phyloP scores from a whole-genome alignment of 2,888 invertebrate species.

The Eustalomyia histrio region DNA sequence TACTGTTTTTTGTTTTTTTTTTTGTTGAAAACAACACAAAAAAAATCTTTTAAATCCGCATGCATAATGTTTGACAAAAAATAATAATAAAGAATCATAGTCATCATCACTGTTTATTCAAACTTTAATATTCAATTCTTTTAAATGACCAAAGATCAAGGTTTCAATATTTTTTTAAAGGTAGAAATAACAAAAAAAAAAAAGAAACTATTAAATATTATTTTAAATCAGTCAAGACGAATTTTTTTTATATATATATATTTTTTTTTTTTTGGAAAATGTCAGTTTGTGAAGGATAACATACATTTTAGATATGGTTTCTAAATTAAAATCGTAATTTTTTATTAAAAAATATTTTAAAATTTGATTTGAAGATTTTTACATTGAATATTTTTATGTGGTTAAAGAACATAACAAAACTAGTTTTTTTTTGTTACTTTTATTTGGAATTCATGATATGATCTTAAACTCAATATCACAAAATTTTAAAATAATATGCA shows the following conservation, averaged over 20 bases:
- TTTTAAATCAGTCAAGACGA: neutral
- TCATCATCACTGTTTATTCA: constrained; percentile 17
- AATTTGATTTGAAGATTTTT: too few species aligned
- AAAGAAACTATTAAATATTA: neutral
- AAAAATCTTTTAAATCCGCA: constrained; percentile 39
- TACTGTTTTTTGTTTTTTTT: neutral
- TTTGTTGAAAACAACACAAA: neutral
- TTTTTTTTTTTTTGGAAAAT: too few species aligned
- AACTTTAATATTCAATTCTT: constrained; percentile 43
- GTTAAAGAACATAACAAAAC: too few species aligned
- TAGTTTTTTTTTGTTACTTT: too few species aligned
- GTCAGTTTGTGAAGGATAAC: neutral
- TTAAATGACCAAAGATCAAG: constrained; percentile 56
- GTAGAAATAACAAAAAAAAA: neutral
- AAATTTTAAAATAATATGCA: too few species aligned
- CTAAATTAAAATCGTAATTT: too few species aligned
- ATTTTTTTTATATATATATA: too few species aligned
- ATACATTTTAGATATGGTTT: too few species aligned
- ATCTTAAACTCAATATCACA: too few species aligned
- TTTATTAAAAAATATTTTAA: too few species aligned
- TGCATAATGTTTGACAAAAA: constrained; percentile 27
- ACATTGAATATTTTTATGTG: too few species aligned
- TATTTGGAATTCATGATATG: too few species aligned
- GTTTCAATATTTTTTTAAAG: constrained; percentile 33
- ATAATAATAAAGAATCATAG: constrained; percentile 32